Evolutionary conservation across 2,113 vertebrate genomes (phyloP).

Genomic region (Isurus oxyrinchus): DNA sequence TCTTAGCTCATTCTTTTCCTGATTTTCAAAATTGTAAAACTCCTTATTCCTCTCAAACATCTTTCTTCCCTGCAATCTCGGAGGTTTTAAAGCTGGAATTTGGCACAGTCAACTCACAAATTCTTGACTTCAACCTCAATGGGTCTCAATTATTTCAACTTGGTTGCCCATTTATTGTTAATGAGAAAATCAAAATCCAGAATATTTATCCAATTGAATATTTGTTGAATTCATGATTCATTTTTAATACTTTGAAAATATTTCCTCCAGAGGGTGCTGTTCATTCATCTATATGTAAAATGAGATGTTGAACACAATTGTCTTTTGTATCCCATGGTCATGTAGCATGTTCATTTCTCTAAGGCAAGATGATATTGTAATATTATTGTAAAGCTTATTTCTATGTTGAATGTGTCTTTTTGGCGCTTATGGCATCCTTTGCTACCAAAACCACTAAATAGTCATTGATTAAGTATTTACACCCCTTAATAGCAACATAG

Average conservation of each 20-base stretch:
- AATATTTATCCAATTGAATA: not conserved
- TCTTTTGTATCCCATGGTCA: not conserved
- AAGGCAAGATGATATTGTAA: not conserved
- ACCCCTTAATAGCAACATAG: not conserved
- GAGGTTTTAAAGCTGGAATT: not conserved
- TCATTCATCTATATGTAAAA: conserved; percentile 21
- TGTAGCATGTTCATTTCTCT: not conserved
- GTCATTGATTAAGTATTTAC: not conserved
- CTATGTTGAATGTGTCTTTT: not conserved
- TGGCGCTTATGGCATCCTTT: not conserved
- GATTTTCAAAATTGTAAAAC: not conserved
- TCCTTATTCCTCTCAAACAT: not conserved
- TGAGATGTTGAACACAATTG: not conserved
- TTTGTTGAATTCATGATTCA: not conserved
- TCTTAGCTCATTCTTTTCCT: not conserved
- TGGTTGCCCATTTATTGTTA: not conserved
- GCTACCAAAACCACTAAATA: not conserved
- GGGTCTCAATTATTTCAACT: not conserved
- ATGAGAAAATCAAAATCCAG: not conserved
- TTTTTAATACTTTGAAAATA: not conserved
- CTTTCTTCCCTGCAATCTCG: not conserved
- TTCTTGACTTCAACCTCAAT: not conserved
- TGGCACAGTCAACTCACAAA: not conserved
- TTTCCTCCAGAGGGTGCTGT: conserved; percentile 35
- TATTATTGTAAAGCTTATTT: not conserved